Base-by-base conservation (phyloP, 2,888 invertebrate species). In the Portevinia maculata region DNA sequence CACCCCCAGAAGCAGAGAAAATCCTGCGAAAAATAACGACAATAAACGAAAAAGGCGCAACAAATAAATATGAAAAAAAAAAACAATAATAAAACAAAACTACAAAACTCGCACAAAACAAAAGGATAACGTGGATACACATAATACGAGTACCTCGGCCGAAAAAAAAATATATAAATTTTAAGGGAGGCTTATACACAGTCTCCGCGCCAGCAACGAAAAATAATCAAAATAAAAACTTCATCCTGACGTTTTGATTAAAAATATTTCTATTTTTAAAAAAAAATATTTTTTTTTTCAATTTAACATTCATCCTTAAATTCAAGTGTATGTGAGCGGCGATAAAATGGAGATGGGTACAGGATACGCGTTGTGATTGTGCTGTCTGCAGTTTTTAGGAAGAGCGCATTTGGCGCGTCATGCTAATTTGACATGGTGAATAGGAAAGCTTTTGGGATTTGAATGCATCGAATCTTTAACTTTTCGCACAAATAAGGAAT, bases 261-360 rank as follows among this genome's bases (percentile, higher is more conserved):
- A 83, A 83, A 83, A 83, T 83, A 83, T 83, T 78, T 83, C 83
- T 83, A 83, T 83, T 83, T 83, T 83, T 83, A 73, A 73, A 15
- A 39, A 62, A 52, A 57, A 64, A 50, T 57, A 60, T 48, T 41
- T 41, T 67, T 44, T 34, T 78, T 44, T 55, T 79, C 39, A 39
- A 50, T 69, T 50, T 53, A 64, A 44, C 44, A 44, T 67, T 44
- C 60, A 60, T 60, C 78, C 71, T 78, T 73, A 78, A 83, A 70
- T 67, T 73, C 48, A 13, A 39, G 81, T 53, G 48, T 48, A 53
- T 44, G 11, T 17, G 19, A 19, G 24, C 5, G 3, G 5, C 3
- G 5, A 24, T 5, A 24, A 24, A 24, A 24, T 24, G 5, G 5
- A 3, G 5, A 24, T 24, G 57, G 39, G 65, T 46, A 53, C 32